Evolutionary conservation across 2,888 invertebrate genomes (phyloP).

Genomic region (Priocnemis perturbator): DNA sequence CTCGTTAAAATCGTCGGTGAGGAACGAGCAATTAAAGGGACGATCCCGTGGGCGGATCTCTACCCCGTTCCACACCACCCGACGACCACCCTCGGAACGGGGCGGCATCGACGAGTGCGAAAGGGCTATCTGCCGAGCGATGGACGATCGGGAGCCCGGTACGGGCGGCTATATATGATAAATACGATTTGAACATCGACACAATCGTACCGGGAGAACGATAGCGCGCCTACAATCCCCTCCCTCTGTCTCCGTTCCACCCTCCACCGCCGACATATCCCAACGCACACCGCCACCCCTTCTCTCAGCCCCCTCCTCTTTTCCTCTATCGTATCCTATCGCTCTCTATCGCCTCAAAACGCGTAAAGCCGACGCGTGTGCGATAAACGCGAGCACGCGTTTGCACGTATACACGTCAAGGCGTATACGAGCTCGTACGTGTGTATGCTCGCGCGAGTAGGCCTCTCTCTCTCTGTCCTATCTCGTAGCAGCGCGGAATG

Average conservation of each 20-base stretch:
- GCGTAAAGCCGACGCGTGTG: slow-evolving; percentile 35
- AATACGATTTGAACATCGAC: slow-evolving; percentile 60
- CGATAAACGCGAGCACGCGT: slow-evolving; percentile 34
- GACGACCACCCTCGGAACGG: not conserved
- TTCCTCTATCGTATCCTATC: slow-evolving; percentile 5
- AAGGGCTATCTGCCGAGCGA: slow-evolving; percentile 40
- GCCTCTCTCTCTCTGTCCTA: slow-evolving; percentile 7
- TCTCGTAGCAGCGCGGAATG: slow-evolving; percentile 6
- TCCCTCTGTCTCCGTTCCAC: slow-evolving; percentile 1
- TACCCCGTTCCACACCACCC: not conserved
- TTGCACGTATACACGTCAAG: not conserved
- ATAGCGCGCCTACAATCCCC: slow-evolving; percentile 36
- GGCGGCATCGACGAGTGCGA: slow-evolving; percentile 7
- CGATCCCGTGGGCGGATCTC: slow-evolving; percentile 39
- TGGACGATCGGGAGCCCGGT: slow-evolving; percentile 39
- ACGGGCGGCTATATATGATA: slow-evolving; percentile 56
- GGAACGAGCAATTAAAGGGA: slow-evolving; percentile 59
- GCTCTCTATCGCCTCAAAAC: slow-evolving; percentile 50
- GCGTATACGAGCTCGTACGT: slow-evolving; percentile 17
- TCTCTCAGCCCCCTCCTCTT: not conserved
- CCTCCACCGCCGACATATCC: not conserved
- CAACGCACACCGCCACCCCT: not conserved
- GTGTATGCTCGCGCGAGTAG: not conserved
- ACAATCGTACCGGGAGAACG: slow-evolving; percentile 50
- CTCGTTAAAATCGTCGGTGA: slow-evolving; percentile 54